phyloP scores from a whole-genome alignment of 2,113 vertebrate genomes.

The Anhinga rufa region DNA sequence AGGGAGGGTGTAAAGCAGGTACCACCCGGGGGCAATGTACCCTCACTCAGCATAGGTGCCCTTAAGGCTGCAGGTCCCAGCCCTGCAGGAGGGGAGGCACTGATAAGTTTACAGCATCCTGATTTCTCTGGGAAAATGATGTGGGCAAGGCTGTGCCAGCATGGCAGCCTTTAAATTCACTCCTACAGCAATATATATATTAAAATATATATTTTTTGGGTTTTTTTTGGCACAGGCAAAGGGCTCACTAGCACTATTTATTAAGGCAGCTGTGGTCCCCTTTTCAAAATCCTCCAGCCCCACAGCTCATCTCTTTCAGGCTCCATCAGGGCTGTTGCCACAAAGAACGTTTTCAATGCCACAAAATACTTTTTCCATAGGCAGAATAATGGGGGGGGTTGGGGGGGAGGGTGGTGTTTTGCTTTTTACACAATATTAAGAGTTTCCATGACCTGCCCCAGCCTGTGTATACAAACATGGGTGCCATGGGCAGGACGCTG shows the following conservation, averaged over 20 bases:
- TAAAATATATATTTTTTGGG: not conserved
- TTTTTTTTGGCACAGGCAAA: not conserved
- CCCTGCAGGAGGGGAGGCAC: no score
- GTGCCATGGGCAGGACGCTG: fast-evolving
- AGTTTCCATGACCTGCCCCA: not conserved
- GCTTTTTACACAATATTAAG: not conserved
- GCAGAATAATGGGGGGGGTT: not conserved
- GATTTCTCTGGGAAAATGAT: no score
- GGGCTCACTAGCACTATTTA: no score
- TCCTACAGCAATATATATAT: not conserved
- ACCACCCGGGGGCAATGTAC: not conserved
- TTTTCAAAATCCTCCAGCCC: not conserved
- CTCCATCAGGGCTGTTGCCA: not conserved
- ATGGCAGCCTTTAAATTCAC: not conserved
- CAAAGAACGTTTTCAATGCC: not conserved
- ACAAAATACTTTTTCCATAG: not conserved
- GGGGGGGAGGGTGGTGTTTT: no score
- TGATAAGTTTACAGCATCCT: fast-evolving
- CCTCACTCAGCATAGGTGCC: not conserved
- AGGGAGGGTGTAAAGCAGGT: not conserved
- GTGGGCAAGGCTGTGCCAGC: no score
- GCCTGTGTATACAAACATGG: not conserved
- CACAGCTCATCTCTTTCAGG: not conserved
- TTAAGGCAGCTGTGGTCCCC: not conserved
- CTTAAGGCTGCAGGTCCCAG: not conserved